Percentiles rank a stretch among this genome's conserved stretches.
Conservation (phyloP, 2,113 vertebrate genomes). For the Caranx ignobilis region DNA sequence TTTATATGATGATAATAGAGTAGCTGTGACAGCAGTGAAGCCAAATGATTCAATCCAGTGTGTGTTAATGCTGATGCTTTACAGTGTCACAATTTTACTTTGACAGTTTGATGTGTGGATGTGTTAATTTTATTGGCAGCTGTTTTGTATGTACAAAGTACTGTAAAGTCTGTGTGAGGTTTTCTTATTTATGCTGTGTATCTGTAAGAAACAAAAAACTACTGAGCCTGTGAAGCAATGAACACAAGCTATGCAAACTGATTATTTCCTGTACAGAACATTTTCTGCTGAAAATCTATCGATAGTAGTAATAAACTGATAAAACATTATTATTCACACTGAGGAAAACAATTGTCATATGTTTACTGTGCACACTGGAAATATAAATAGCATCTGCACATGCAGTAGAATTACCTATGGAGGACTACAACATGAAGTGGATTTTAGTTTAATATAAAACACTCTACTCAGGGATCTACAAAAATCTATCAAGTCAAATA, state of each 20-base stretch:
- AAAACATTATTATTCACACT: too few species aligned
- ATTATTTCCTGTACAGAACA: neutral
- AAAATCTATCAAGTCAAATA: neutral
- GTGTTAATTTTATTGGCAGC: slow-evolving; percentile 19
- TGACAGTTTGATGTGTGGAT: neutral
- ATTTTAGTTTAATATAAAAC: neutral
- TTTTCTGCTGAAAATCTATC: neutral
- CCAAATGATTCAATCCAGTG: neutral
- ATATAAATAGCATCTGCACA: neutral
- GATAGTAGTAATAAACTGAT: neutral
- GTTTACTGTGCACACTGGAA: neutral
- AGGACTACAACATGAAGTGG: neutral
- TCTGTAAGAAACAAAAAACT: neutral
- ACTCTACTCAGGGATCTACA: too few species aligned
- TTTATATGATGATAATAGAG: slow-evolving; percentile 35
- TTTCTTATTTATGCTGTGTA: neutral
- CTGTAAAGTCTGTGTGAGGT: neutral
- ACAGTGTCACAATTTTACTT: neutral
- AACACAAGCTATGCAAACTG: neutral
- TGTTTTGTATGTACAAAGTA: slow-evolving; percentile 5
- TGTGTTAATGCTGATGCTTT: neutral
- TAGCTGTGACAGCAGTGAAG: slow-evolving; percentile 6
- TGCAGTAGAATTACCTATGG: neutral
- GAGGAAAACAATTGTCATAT: neutral
- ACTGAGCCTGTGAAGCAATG: neutral